Conservation (phyloP, 2,797 vertebrate species). For the Cirrhinus mrigala region DNA sequence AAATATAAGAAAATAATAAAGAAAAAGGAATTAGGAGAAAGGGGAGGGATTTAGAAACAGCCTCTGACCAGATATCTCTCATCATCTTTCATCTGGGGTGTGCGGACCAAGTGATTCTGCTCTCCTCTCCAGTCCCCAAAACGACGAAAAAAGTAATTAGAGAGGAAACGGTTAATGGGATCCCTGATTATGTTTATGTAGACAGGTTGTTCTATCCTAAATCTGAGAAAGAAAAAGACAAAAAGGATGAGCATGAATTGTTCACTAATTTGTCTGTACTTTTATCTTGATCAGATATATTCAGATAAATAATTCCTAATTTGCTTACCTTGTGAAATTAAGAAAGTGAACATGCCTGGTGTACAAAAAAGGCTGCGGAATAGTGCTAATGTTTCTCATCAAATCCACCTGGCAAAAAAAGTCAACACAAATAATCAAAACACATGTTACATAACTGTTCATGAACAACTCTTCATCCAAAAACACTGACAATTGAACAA, state of each 20-base stretch:
- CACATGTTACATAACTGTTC: neutral
- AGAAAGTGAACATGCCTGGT: conserved; percentile 99
- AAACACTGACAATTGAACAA: neutral
- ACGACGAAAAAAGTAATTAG: conserved; percentile 98
- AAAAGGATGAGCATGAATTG: conserved; percentile 8
- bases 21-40: neutral
- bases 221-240: conserved; percentile 75
- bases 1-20: neutral
- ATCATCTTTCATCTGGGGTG: conserved; percentile 97
- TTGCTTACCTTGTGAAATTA: conserved; percentile 94
- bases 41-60: neutral
- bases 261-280: neutral
- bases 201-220: conserved; percentile 95
- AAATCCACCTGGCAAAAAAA: conserved; percentile 88
- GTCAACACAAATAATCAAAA: conserved; percentile 49
- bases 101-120: conserved; percentile 98
- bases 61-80: conserved; percentile 94
- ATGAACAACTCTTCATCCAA: neutral
- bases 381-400: conserved; percentile 96
- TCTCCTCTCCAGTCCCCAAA: conserved; percentile 99
- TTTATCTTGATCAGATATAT: neutral
- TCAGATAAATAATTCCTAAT: conserved; percentile 21
- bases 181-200: conserved; percentile 99
- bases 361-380: conserved; percentile 96
- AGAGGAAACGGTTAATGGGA: conserved; percentile 95